Percentiles rank a stretch among this genome's conserved stretches.
Evolutionary conservation across 1,140 invertebrate species (phyloP).

Genomic region (Eumeta japonica): DNA sequence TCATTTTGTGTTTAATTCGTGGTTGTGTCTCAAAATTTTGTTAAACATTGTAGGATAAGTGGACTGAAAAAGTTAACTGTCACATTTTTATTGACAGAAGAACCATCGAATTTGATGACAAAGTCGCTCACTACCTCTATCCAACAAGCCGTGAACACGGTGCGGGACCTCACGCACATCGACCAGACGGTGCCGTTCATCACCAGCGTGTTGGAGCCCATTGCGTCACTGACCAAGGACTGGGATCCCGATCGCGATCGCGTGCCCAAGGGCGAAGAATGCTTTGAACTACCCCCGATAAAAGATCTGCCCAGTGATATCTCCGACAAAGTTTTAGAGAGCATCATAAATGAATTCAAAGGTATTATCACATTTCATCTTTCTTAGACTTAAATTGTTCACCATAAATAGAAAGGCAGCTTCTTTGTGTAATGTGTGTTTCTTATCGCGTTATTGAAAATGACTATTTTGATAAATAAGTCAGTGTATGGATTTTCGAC

Average conservation of each 20-base stretch:
- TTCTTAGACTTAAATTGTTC: too few species aligned
- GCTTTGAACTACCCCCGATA: constrained; percentile 48
- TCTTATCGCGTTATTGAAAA: too few species aligned
- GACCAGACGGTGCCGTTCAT: constrained; percentile 39
- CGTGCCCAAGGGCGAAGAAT: constrained; percentile 43
- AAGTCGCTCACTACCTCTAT: constrained; percentile 44
- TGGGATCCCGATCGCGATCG: constrained; percentile 19
- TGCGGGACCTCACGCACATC: constrained; percentile 38
- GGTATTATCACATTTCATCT: too few species aligned
- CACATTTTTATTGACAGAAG: constrained; percentile 21
- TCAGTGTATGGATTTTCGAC: too few species aligned
- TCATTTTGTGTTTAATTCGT: too few species aligned
- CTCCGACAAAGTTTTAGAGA: constrained; percentile 39
- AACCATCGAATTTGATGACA: constrained; percentile 40
- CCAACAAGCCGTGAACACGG: constrained; percentile 45
- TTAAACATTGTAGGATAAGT: neutral
- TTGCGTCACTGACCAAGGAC: constrained; percentile 30
- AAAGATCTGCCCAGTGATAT: constrained; percentile 39
- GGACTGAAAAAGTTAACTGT: neutral
- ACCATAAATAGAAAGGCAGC: too few species aligned
- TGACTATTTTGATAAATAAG: too few species aligned
- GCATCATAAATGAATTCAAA: constrained; percentile 40
- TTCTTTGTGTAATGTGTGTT: too few species aligned
- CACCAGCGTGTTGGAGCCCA: constrained; percentile 35
- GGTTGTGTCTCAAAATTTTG: too few species aligned